Conservation (phyloP, 2,888 invertebrate genomes). For the Operophtera brumata region DNA sequence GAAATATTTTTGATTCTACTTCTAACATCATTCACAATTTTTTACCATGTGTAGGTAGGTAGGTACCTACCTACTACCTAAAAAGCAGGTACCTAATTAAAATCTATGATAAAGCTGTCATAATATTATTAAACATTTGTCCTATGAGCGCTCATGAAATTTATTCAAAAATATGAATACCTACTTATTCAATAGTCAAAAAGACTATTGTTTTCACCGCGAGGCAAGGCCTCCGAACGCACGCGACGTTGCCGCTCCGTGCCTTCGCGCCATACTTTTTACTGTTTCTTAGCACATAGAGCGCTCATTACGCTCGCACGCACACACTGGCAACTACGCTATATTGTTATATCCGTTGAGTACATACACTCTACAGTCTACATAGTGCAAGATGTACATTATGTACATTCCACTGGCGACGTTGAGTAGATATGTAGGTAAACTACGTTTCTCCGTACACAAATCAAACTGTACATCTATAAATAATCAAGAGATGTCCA, state of each 20-base stretch:
- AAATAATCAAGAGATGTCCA: slow-evolving; percentile 64
- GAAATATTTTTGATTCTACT: no score
- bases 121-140: background rate
- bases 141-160: slow-evolving; percentile 27
- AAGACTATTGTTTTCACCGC: slow-evolving; percentile 74
- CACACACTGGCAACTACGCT: slow-evolving; percentile 53
- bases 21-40: no score
- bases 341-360: slow-evolving; percentile 72
- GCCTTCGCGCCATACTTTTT: slow-evolving; percentile 81
- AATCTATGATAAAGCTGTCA: background rate
- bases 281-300: slow-evolving; percentile 82
- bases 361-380: slow-evolving; percentile 53
- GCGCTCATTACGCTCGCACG: slow-evolving; percentile 74
- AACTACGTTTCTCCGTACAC: slow-evolving; percentile 64
- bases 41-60: background rate
- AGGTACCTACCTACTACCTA: background rate
- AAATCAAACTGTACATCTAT: slow-evolving; percentile 69
- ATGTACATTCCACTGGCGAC: slow-evolving; percentile 71
- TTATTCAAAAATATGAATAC: slow-evolving; percentile 49
- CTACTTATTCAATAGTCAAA: slow-evolving; percentile 44
- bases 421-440: slow-evolving; percentile 72
- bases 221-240: slow-evolving; percentile 66
- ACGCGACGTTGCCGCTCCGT: slow-evolving; percentile 73
- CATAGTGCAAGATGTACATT: slow-evolving; percentile 75
- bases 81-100: background rate